Base-by-base conservation (phyloP, 2,797 vertebrate genomes). In the Margarornis squamiger region DNA sequence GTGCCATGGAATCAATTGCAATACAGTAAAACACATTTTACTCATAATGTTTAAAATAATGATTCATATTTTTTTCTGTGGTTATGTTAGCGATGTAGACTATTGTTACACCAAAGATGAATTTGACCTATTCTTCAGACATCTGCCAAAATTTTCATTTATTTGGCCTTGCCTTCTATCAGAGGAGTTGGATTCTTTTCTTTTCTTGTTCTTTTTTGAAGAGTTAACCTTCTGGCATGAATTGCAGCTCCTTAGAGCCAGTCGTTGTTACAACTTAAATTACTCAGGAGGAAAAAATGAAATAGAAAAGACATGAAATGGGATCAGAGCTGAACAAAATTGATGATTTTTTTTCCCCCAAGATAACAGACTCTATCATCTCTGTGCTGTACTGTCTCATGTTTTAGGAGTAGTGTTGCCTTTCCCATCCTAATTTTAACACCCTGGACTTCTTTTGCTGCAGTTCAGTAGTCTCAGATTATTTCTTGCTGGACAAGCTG, bases 121-220 rank as follows among this genome's bases (percentile, higher is more conserved):
- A 61, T 90, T 63, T 76, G 71, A 29, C 45, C 55, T 81, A 8
- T 73, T 93, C 41, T 51, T 76, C n/a, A 58, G 10, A 58, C 0
- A 9, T 55, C 58, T 91, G 94, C 34, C 51, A 93, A 83, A 95
- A 27, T 38, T 52, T 59, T 63, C 7, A 62, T 76, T 87, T 57
- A 36, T 93, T 90, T 95, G 88, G 55, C 83, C 59, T 91, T 12
- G 16, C 4, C 29, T 82, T 88, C 81, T 82, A 85, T 92, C 88
- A 85, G 52, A 82, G 32, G 36, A 55, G 18, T 72, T 66, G 27
- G 7, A 32, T 34, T 62, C 17, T 93, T 20, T 11, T 32, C 10
- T 9, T 62, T 39, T 92, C 85, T 48, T 32, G 92, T 85, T 49
- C 29, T 43, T 68, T 84, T 90, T 63, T 86, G 9, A 84, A 76